These are phyloP conservation scores for Beaufortia kweichowensis DNA, from an alignment of 2,113 vertebrate genomes.

Conservation along the genomic window DNA sequence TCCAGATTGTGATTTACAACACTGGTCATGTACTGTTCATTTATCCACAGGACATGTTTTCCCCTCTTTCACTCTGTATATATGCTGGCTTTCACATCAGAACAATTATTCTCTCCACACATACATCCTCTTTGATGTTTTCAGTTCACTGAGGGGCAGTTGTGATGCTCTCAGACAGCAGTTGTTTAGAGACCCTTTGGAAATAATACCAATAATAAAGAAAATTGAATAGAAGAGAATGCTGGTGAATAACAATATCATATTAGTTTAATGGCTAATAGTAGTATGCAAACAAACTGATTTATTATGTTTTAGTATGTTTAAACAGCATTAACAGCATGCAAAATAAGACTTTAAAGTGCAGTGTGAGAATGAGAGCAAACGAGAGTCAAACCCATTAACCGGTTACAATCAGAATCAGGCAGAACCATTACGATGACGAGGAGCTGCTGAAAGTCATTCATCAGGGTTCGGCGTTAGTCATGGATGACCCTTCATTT, in stretches of 20 bases:
- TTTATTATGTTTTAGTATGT: background rate
- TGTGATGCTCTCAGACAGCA: constrained; percentile 4
- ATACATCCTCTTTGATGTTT: background rate
- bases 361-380: constrained; percentile 9
- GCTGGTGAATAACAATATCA: background rate
- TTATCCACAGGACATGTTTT: constrained; percentile 8
- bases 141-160: background rate
- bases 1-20: constrained; percentile 29
- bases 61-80: background rate
- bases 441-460: constrained; percentile 69
- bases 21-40: background rate
- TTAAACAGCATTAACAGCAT: background rate
- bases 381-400: constrained; percentile 21
- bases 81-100: background rate
- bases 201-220: too few relatives aligned
- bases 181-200: background rate
- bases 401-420: constrained; percentile 13
- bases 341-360: background rate
- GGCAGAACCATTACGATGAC: constrained; percentile 58
- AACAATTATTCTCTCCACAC: background rate
- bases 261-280: background rate
- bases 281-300: background rate
- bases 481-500: constrained; percentile 78
- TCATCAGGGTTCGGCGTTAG: constrained; percentile 74
- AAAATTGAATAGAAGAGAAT: background rate